A percentile compares a stretch with the other conserved stretches of the same genome.
Conservation (phyloP, 2,888 invertebrate genomes). For the Acronicta alni region DNA sequence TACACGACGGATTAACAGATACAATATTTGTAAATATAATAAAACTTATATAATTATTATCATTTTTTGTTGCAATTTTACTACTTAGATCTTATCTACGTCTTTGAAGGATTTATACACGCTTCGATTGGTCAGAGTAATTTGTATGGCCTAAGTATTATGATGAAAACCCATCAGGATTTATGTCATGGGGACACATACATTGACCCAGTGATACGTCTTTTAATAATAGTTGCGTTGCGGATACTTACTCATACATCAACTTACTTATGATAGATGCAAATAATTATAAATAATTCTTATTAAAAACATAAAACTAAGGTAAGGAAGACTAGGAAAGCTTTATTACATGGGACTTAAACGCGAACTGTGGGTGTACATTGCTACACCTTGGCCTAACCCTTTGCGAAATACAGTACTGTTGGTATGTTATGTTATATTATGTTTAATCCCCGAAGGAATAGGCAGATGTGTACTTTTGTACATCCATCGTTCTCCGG, state of each 20-base stretch:
- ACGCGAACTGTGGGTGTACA: no score
- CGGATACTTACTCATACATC: constrained; percentile 47
- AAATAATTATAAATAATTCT: constrained; percentile 41
- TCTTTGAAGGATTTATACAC: constrained; percentile 42
- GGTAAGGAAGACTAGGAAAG: no score
- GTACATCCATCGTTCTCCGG: no score
- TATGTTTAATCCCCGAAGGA: no score
- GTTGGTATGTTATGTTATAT: no score
- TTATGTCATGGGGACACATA: constrained; percentile 33
- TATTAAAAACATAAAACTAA: no score
- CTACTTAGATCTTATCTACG: no score
- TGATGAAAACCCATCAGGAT: constrained; percentile 39
- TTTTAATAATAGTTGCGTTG: constrained; percentile 46
- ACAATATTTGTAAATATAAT: constrained; percentile 36
- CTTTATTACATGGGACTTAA: no score
- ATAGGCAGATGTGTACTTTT: no score
- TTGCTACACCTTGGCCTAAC: no score
- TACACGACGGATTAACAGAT: constrained; percentile 10
- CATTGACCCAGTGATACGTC: constrained; percentile 46
- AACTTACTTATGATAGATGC: constrained; percentile 33
- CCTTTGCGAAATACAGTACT: no score
- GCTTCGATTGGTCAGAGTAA: constrained; percentile 37
- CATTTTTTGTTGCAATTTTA: constrained; percentile 40
- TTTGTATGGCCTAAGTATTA: constrained; percentile 36
- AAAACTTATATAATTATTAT: constrained; percentile 27